Conservation (phyloP, 1,140 invertebrate genomes). For the Drosophila equinoxialis region DNA sequence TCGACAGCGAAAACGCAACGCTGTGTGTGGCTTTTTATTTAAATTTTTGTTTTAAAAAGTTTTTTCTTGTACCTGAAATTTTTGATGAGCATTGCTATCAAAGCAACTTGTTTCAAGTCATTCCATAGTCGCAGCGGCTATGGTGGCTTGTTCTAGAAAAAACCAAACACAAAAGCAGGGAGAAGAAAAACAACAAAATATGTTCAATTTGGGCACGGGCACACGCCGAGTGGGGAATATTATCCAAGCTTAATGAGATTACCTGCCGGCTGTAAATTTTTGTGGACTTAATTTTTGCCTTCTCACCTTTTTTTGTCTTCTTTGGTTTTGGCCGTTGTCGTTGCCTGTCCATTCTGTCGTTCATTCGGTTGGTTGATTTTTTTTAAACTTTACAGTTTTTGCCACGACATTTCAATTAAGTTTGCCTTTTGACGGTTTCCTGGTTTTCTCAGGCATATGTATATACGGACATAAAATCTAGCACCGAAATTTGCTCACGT, state of each 20-base stretch:
- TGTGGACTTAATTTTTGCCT: conserved; percentile 61
- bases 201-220: conserved; percentile 60
- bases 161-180: background rate
- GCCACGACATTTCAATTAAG: conserved; percentile 75
- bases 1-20: background rate
- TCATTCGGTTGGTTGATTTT: background rate
- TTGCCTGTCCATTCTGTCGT: background rate
- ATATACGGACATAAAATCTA: conserved; percentile 36
- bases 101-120: conserved; percentile 62
- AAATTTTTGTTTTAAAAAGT: conserved; percentile 66
- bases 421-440: conserved; percentile 22
- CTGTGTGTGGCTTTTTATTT: conserved; percentile 61
- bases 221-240: conserved; percentile 62
- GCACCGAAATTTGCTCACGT: conserved; percentile 73
- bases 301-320: conserved; percentile 31
- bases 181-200: conserved; percentile 33
- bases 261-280: conserved; percentile 67
- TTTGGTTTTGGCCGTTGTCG: background rate
- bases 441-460: background rate
- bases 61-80: conserved; percentile 76
- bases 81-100: conserved; percentile 74
- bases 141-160: conserved; percentile 5
- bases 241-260: conserved; percentile 71
- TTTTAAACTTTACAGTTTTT: conserved; percentile 64
- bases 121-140: conserved; percentile 13